A percentile compares a stretch with the other conserved stretches of the same genome.
Conservation (phyloP, 2,113 vertebrate genomes). For the Recurvirostra avosetta region DNA sequence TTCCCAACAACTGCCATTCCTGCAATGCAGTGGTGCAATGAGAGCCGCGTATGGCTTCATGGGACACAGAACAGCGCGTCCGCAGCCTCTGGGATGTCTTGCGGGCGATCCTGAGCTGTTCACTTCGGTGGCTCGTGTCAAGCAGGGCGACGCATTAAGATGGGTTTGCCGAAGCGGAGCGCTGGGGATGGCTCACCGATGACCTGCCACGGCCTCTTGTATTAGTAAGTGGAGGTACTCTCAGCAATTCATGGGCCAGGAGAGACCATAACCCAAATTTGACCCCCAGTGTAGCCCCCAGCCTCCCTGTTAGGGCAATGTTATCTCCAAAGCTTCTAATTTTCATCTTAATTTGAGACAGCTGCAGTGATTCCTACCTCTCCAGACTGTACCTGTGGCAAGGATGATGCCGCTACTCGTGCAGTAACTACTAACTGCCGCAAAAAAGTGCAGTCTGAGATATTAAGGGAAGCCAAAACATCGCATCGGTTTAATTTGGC, state of each 20-base stretch:
- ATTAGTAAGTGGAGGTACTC: neutral
- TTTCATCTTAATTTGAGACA: neutral
- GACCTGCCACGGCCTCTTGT: neutral
- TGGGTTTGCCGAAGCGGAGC: neutral
- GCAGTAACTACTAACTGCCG: neutral
- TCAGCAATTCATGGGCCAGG: neutral
- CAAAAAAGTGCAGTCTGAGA: neutral
- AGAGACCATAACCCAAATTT: neutral
- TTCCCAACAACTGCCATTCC: neutral
- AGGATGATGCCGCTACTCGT: accelerated
- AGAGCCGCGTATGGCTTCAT: neutral
- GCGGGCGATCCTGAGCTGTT: accelerated
- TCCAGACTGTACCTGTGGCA: neutral
- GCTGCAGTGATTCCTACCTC: neutral
- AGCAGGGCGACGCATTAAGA: no score
- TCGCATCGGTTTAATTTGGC: neutral
- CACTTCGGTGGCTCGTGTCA: no score
- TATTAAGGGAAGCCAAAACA: neutral
- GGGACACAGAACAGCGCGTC: accelerated
- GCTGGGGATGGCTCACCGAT: neutral
- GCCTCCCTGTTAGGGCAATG: neutral
- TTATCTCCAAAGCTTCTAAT: neutral
- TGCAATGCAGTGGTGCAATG: neutral
- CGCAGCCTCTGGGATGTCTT: neutral
- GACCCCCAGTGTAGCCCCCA: neutral